Evolutionary conservation across 1,140 invertebrate species (phyloP).

Genomic region (Drosophila takahashii): DNA sequence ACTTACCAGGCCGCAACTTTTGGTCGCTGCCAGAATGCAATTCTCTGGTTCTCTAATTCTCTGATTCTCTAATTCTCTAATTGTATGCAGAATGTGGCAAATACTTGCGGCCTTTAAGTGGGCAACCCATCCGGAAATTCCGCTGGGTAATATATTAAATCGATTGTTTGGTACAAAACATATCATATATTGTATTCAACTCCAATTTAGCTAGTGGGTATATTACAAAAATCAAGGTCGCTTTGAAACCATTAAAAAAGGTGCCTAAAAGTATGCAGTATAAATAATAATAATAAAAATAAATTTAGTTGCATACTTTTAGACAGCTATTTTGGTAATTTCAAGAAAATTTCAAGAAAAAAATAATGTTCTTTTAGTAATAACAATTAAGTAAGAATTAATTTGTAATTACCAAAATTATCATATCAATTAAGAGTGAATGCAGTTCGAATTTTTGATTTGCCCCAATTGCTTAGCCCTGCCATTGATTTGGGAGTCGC

Average conservation of each 20-base stretch:
- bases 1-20: slow-evolving; percentile 16
- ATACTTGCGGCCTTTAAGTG: slow-evolving; percentile 13
- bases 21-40: slow-evolving; percentile 22
- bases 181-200: too few species aligned
- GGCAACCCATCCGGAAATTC: neutral
- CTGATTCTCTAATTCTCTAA: slow-evolving; percentile 24
- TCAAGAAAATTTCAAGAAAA: too few species aligned
- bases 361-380: too few species aligned
- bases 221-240: too few species aligned
- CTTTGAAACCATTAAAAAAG: too few species aligned
- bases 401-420: too few species aligned
- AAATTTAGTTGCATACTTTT: too few species aligned
- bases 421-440: neutral
- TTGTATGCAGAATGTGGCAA: slow-evolving; percentile 22
- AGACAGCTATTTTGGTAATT: too few species aligned
- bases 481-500: slow-evolving; percentile 14
- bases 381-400: too few species aligned
- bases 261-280: too few species aligned
- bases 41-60: slow-evolving; percentile 28
- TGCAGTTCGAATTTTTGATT: neutral
- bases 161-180: neutral
- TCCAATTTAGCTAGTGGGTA: too few species aligned
- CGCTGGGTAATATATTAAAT: neutral
- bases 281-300: too few species aligned
- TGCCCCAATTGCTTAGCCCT: neutral